phyloP scores from a whole-genome alignment of 2,797 vertebrate genomes.

The Crocodylus rhombifer region DNA sequence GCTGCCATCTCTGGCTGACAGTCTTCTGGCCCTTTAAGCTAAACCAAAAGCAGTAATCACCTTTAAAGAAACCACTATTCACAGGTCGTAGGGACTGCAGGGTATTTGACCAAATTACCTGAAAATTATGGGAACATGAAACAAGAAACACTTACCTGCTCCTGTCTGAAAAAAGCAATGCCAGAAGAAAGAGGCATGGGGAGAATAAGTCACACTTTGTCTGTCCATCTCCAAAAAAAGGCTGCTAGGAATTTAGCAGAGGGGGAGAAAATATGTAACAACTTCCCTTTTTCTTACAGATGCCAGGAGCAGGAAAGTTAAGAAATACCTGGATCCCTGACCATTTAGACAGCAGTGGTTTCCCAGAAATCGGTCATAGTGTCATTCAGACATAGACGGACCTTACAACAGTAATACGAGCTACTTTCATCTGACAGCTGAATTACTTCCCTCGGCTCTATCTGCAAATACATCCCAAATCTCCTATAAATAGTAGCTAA shows the following conservation, averaged over 20 bases:
- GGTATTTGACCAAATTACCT: neutral
- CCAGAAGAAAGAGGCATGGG: neutral
- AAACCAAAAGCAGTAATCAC: neutral
- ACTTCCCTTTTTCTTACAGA: neutral
- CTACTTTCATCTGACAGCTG: neutral
- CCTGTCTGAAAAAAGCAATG: neutral
- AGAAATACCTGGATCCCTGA: neutral
- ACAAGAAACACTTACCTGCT: neutral
- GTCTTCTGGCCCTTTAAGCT: neutral
- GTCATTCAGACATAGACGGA: neutral
- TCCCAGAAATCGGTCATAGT: neutral
- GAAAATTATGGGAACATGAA: neutral
- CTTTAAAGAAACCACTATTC: conserved; percentile 17
- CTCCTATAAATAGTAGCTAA: neutral
- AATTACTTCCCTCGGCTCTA: neutral
- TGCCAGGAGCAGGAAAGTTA: neutral
- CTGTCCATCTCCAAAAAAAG: neutral
- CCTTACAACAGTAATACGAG: neutral
- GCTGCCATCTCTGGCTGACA: neutral
- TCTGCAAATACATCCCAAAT: neutral
- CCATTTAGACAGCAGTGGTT: neutral
- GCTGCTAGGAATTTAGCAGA: neutral
- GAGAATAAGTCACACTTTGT: neutral
- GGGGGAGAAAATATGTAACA: neutral
- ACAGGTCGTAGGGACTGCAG: neutral